Evolutionary conservation across 2,113 vertebrate species (phyloP).

Genomic region (Phrynosoma blainvillii): DNA sequence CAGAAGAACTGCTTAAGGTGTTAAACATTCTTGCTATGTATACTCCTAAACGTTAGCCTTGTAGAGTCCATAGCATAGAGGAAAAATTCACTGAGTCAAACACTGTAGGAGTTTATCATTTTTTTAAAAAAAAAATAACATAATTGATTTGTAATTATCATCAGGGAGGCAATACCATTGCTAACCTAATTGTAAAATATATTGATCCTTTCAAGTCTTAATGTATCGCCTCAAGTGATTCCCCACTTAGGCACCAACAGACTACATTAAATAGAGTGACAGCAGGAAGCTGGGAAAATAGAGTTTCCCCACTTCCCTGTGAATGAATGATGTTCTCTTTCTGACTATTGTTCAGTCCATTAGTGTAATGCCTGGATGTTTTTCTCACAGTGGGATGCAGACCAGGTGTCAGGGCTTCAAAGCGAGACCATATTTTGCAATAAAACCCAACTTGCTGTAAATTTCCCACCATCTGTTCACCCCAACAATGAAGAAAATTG

Average conservation of each 20-base stretch:
- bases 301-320: constrained; percentile 27
- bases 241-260: constrained; percentile 58
- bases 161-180: constrained; percentile 66
- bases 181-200: constrained; percentile 75
- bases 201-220: constrained; percentile 72
- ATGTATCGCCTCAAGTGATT: constrained; percentile 69
- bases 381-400: constrained; percentile 30
- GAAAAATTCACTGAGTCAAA: constrained; percentile 28
- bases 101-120: constrained; percentile 52
- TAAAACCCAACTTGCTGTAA: not conserved
- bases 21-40: constrained; percentile 57
- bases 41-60: constrained; percentile 37
- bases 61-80: constrained; percentile 42
- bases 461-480: constrained; percentile 28
- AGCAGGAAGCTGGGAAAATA: constrained; percentile 61
- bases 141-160: constrained; percentile 78
- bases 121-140: constrained; percentile 54
- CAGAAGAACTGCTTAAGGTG: constrained; percentile 55
- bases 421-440: constrained; percentile 15
- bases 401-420: constrained; percentile 34
- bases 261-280: constrained; percentile 63
- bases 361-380: not conserved
- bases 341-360: constrained; percentile 37
- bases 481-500: not conserved
- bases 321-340: constrained; percentile 11